phyloP scores from a whole-genome alignment of 2,113 vertebrate species.

The Bufo gargarizans region DNA sequence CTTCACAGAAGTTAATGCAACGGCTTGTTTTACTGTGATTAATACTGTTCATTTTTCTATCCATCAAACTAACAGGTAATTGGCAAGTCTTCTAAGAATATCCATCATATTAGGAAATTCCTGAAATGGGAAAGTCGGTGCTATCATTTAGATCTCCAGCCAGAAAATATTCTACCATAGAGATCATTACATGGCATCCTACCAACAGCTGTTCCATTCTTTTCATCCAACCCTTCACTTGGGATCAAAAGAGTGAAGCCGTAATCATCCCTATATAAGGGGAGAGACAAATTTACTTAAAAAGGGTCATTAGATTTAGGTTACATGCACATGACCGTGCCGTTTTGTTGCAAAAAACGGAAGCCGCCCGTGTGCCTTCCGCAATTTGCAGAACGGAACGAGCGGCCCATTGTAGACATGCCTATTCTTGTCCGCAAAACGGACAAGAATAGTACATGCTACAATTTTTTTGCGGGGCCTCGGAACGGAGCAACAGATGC shows the following conservation, averaged over 20 bases:
- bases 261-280: neutral
- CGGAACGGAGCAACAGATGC: too few relatives aligned
- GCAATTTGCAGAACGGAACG: too few relatives aligned
- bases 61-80: conserved; percentile 42
- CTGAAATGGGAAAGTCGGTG: neutral
- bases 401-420: too few relatives aligned
- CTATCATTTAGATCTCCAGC: conserved; percentile 13
- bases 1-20: conserved; percentile 9
- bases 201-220: neutral
- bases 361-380: too few relatives aligned
- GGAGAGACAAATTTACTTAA: neutral
- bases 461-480: too few relatives aligned
- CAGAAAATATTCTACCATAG: neutral
- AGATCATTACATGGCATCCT: conserved; percentile 1
- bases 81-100: conserved; percentile 31
- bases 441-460: too few relatives aligned
- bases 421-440: too few relatives aligned
- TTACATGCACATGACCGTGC: too few relatives aligned
- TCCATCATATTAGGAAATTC: conserved; percentile 48
- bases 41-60: conserved; percentile 43
- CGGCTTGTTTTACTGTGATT: conserved; percentile 50
- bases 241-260: neutral
- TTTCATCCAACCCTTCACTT: neutral
- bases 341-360: too few relatives aligned
- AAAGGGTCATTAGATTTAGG: neutral